phyloP scores from a whole-genome alignment of 2,888 invertebrate genomes.

The Strigamia crassipes region DNA sequence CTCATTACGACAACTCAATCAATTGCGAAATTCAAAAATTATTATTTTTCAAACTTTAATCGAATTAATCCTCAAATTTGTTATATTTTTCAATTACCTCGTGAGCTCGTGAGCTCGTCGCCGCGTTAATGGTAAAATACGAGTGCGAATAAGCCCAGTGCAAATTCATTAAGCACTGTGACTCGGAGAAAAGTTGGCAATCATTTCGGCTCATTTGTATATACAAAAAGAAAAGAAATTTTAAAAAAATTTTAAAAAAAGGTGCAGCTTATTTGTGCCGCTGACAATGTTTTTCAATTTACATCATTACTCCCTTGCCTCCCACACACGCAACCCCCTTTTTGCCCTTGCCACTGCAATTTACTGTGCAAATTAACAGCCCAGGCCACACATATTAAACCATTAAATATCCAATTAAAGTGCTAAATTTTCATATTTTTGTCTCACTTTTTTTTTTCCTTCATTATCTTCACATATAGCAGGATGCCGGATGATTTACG shows the following conservation, averaged over 20 bases:
- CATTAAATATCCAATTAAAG: slow-evolving; percentile 39
- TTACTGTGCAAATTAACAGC: slow-evolving; percentile 37
- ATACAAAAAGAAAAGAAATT: not conserved
- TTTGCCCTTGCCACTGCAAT: slow-evolving; percentile 38
- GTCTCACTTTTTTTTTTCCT: not conserved
- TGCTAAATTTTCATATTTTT: slow-evolving; percentile 38
- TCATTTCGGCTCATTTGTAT: slow-evolving; percentile 30
- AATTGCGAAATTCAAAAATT: not conserved
- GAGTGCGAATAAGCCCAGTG: not conserved
- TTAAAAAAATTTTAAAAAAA: not conserved
- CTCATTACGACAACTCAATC: not conserved
- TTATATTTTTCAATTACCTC: not conserved
- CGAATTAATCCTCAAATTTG: not conserved
- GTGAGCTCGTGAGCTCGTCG: not conserved
- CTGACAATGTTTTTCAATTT: slow-evolving; percentile 42
- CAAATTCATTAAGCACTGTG: slow-evolving; percentile 27
- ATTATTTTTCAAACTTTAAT: not conserved
- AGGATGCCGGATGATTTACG: not conserved
- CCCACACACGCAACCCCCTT: slow-evolving; percentile 6
- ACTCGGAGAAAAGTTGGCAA: slow-evolving; percentile 1
- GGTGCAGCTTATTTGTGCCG: slow-evolving; percentile 17
- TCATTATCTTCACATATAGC: not conserved
- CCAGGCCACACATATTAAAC: slow-evolving; percentile 38
- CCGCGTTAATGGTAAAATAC: not conserved
- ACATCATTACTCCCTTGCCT: slow-evolving; percentile 29